Conservation (phyloP, 2,888 invertebrate genomes). For the Morpho achilles region DNA sequence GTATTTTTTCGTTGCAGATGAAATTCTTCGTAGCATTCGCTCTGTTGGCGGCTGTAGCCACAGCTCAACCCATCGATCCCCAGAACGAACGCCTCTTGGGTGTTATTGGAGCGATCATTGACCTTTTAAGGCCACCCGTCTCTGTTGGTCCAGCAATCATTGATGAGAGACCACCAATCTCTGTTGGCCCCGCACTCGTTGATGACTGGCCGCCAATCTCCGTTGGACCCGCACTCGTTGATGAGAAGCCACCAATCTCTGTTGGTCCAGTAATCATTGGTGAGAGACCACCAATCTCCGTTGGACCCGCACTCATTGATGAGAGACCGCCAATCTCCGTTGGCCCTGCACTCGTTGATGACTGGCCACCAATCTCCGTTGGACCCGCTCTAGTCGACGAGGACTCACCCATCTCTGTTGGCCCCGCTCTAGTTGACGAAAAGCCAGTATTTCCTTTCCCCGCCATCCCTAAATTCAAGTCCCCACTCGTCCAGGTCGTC, state of each 20-base stretch:
- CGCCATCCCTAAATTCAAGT: conserved; percentile 5
- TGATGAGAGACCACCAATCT: conserved; percentile 6
- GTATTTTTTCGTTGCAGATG: conserved; percentile 37
- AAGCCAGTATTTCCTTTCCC: conserved; percentile 18
- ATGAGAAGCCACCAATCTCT: conserved; percentile 6
- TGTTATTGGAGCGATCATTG: conserved; percentile 45
- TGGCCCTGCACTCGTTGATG: conserved; percentile 34
- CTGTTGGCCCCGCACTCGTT: conserved; percentile 16
- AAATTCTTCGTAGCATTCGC: conserved; percentile 55
- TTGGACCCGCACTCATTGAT: conserved; percentile 30
- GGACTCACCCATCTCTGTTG: conserved; percentile 14
- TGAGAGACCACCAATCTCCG: conserved; percentile 4
- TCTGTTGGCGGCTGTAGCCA: conserved; percentile 39
- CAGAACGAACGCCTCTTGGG: conserved; percentile 15
- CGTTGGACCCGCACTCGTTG: conserved; percentile 15
- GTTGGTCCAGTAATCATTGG: conserved; percentile 7
- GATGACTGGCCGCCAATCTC: conserved; percentile 4
- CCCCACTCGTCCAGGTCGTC: conserved; percentile 11
- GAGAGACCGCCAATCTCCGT: conserved; percentile 29
- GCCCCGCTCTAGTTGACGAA: conserved; percentile 27
- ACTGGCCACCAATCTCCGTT: neutral
- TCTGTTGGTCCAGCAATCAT: conserved; percentile 13
- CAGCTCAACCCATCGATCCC: conserved; percentile 25
- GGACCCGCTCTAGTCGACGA: conserved; percentile 29
- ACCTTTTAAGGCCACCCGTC: conserved; percentile 23